Evolutionary conservation across 2,113 vertebrate species (phyloP).

Genomic region (Bubalus kerabau): DNA sequence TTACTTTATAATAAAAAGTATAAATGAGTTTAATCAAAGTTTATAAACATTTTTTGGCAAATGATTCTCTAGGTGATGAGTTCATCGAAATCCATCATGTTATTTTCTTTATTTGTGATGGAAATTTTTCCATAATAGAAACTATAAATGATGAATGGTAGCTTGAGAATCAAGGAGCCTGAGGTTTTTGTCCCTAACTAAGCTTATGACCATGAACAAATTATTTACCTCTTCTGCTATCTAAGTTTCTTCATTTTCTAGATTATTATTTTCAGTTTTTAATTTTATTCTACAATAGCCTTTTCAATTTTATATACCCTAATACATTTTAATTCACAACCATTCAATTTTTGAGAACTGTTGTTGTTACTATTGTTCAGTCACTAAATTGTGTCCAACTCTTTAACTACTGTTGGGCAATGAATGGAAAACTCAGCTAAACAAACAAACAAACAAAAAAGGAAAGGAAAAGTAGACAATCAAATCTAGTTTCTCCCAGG

Average conservation of each 20-base stretch:
- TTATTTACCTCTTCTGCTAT: neutral
- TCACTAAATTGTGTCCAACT: neutral
- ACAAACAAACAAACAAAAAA: neutral
- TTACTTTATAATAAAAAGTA: neutral
- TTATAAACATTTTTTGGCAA: neutral
- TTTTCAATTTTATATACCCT: neutral
- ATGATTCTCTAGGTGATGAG: neutral
- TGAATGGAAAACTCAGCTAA: neutral
- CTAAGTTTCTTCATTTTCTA: slow-evolving; percentile 11
- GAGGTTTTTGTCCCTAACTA: neutral
- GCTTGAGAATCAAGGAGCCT: neutral
- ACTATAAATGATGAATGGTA: neutral
- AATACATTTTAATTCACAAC: neutral
- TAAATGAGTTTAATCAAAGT: neutral
- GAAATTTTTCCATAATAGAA: neutral
- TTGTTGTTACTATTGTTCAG: neutral
- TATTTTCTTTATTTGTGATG: neutral
- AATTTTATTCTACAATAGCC: neutral
- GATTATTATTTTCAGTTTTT: neutral
- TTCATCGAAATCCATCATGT: neutral
- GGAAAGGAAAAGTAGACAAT: neutral
- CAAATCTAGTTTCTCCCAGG: neutral
- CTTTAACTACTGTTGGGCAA: neutral
- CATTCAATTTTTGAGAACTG: neutral
- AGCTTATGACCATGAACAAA: neutral